phyloP scores from a whole-genome alignment of 2,113 vertebrate genomes.

The Burhinus oedicnemus region DNA sequence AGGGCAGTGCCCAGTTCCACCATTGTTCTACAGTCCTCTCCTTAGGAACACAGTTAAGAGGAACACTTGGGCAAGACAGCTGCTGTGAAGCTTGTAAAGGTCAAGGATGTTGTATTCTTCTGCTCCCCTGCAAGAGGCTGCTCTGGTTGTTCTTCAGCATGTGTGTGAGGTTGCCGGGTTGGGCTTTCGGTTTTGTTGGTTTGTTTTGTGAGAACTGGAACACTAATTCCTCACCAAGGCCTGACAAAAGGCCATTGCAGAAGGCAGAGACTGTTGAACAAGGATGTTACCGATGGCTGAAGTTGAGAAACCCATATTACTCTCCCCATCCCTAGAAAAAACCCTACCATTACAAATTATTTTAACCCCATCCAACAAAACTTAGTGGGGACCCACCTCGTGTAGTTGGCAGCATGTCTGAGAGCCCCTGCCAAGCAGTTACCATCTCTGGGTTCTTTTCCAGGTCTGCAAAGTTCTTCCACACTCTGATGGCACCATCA shows the following conservation, averaged over 20 bases:
- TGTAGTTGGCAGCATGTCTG: conserved; percentile 96
- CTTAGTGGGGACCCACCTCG: conserved; percentile 81
- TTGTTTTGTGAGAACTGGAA: not conserved
- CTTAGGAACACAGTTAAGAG: not conserved
- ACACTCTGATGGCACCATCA: conserved; percentile 93
- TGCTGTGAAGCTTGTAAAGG: not conserved
- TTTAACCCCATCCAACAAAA: not conserved
- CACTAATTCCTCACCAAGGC: not conserved
- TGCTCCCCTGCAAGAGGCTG: not conserved
- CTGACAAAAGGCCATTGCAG: not conserved
- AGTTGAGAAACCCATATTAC: not conserved
- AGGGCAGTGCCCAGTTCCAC: not conserved
- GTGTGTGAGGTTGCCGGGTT: not conserved
- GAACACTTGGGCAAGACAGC: not conserved
- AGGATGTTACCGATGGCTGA: not conserved
- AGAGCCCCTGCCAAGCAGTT: conserved; percentile 98
- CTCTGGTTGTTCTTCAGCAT: not conserved
- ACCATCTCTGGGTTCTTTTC: conserved; percentile 99
- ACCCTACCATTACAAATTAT: not conserved
- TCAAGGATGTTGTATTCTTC: not conserved
- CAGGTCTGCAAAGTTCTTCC: conserved; percentile 98
- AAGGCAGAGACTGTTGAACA: conserved; percentile 15
- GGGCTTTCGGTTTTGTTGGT: not conserved
- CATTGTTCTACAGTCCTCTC: conserved; percentile 11
- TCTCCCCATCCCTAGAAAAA: not conserved